Conservation (phyloP, 92 coral and sea anemone genomes). For the Plumapathes pennacea region DNA sequence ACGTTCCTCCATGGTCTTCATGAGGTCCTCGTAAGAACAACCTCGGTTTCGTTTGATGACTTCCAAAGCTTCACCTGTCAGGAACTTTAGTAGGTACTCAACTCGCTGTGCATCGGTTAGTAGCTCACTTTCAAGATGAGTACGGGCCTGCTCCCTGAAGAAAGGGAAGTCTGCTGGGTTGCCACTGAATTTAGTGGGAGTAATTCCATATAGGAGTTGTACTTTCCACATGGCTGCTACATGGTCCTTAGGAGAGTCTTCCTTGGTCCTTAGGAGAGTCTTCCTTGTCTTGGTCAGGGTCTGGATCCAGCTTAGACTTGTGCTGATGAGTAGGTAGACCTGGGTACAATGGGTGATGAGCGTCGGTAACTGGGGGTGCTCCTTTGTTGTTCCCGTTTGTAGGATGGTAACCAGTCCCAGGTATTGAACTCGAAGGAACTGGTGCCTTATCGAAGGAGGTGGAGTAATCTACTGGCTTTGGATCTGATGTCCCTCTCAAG, state of each 20-base stretch:
- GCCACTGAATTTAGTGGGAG: constrained; percentile 48
- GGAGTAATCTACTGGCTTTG: no score
- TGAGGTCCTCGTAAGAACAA: constrained; percentile 37
- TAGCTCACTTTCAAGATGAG: constrained; percentile 47
- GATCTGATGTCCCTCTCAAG: no score
- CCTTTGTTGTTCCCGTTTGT: no score
- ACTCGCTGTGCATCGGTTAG: constrained; percentile 57
- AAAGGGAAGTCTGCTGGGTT: constrained; percentile 52
- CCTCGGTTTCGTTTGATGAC: constrained; percentile 57
- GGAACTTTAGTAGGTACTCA: constrained; percentile 53
- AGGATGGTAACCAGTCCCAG: no score
- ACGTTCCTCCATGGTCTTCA: constrained; percentile 54
- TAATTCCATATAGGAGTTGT: constrained; percentile 30
- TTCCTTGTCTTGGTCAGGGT: no score
- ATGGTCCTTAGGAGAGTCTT: constrained; percentile 16
- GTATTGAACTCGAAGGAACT: no score
- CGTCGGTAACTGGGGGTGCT: no score
- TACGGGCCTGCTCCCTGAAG: constrained; percentile 29
- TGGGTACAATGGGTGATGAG: no score
- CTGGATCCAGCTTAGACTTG: no score
- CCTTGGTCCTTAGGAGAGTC: no score
- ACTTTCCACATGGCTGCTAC: constrained; percentile 47
- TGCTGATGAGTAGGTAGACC: no score
- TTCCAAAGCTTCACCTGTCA: constrained; percentile 50
- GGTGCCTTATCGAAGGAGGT: no score